Conservation (phyloP, 2,888 invertebrate genomes). For the Eledone cirrhosa region DNA sequence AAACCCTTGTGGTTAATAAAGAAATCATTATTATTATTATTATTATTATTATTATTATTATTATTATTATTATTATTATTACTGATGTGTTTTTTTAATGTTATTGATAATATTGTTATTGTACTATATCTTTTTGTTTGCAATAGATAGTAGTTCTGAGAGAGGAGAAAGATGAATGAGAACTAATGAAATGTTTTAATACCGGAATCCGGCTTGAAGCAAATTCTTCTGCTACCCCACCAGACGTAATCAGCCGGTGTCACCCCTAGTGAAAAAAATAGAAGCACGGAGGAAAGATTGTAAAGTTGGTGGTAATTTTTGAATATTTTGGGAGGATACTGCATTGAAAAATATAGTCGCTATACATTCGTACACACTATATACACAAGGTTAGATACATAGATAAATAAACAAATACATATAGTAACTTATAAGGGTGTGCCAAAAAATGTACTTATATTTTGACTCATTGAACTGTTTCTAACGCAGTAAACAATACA, state of each 20-base stretch:
- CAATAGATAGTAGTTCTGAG: too few species aligned
- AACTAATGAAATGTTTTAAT: slow-evolving; percentile 13
- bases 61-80: too few species aligned
- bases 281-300: background rate
- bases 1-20: too few species aligned
- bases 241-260: slow-evolving; percentile 25
- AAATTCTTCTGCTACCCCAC: slow-evolving; percentile 29
- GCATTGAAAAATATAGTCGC: background rate
- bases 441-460: too few species aligned
- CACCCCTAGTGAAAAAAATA: slow-evolving; percentile 14
- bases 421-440: background rate
- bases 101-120: too few species aligned
- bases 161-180: too few species aligned
- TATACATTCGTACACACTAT: background rate
- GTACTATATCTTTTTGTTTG: too few species aligned
- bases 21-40: too few species aligned
- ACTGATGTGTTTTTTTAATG: too few species aligned
- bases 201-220: slow-evolving; percentile 28
- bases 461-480: too few species aligned
- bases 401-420: background rate
- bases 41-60: too few species aligned
- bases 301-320: background rate
- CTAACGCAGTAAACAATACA: too few species aligned
- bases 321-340: background rate
- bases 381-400: background rate